Base-by-base conservation (phyloP, 1,140 invertebrate genomes). In the Drosophila navojoa region DNA sequence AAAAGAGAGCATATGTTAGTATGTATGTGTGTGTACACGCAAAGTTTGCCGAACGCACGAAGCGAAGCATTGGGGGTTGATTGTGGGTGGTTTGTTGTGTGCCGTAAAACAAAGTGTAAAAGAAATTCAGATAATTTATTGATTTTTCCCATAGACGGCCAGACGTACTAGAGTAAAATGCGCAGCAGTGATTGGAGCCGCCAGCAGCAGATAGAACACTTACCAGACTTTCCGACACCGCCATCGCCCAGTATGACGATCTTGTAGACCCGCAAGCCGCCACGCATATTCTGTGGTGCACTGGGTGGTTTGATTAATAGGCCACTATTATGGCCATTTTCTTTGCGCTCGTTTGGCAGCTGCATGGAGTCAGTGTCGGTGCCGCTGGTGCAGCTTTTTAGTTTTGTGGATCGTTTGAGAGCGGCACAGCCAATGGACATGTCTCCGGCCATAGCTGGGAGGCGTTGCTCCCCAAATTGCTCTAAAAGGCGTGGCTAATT, bases 231-330 rank as follows among this genome's bases (percentile, higher is more conserved):
- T 79, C 96, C 96, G 66, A 97, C 96, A 62, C 96, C 96, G 44
- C 96, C 96, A 92, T 97, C 96, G 38, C 96, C 96, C 11, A 97
- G 93, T 71, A 97, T 96, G 57, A 97, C 96, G 79, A 97, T 96
- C 91, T 96, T 97, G 92, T 96, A 97, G 44, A 96, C 95, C 68
- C 96, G 94, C 59, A 96, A 93, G 77, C 95, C 95, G 78, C 95
- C 93, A 73, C 95, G 93, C 64, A 93, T 93, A 72, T 94, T 94
- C 55, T 90, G 85, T 7, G 77, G 77, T n/a, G 76, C 74, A 35
- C 68, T 74, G 40, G 79, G 71, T 47, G 70, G 59, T 25, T 80
- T 90, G 5, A 76, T 77, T 49, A 87, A 57, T 38, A 87, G 45
- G 45, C 63, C 69, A 35, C 40, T 70, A 63, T 60, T 75, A 52